Percentiles rank a stretch among this genome's conserved stretches.
These are phyloP conservation scores for Drosophila antonietae DNA, from an alignment of 2,888 invertebrate species.

Conservation along the genomic window DNA sequence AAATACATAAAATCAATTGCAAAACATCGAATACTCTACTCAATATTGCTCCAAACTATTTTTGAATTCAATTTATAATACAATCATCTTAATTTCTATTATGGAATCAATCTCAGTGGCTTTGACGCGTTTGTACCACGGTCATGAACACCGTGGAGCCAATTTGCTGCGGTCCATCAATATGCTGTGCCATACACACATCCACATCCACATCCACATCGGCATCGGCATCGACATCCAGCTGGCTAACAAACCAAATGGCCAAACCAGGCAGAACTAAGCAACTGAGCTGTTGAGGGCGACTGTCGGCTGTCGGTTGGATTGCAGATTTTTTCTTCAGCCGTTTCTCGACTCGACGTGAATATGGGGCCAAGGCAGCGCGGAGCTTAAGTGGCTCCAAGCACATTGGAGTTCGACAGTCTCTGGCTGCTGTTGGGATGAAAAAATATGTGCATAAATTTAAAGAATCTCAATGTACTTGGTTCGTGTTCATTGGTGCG, in stretches of 20 bases:
- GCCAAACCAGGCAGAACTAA: slow-evolving; percentile 35
- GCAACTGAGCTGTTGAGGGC: slow-evolving; percentile 31
- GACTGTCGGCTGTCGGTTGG: slow-evolving; percentile 19
- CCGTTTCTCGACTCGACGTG: slow-evolving; percentile 11
- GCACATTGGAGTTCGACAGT: slow-evolving; percentile 48
- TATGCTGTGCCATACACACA: slow-evolving; percentile 70
- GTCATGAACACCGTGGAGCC: slow-evolving; percentile 66
- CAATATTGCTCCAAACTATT: too few relatives aligned
- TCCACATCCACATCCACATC: slow-evolving; percentile 26
- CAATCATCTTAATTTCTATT: too few relatives aligned
- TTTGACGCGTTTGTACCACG: slow-evolving; percentile 35
- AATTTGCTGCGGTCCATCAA: slow-evolving; percentile 81
- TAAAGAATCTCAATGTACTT: slow-evolving; percentile 79
- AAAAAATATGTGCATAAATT: slow-evolving; percentile 79
- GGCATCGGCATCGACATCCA: slow-evolving; percentile 29
- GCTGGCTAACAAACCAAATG: slow-evolving; percentile 53
- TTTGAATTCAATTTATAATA: too few relatives aligned
- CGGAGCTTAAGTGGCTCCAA: slow-evolving; percentile 75
- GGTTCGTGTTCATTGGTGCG: slow-evolving; percentile 71
- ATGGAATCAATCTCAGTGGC: not conserved
- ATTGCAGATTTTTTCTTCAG: slow-evolving; percentile 49
- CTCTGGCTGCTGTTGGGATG: slow-evolving; percentile 43
- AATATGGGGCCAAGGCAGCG: slow-evolving; percentile 29
- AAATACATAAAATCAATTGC: too few relatives aligned
- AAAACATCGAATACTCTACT: too few relatives aligned